Base-by-base conservation (phyloP, 2,797 vertebrate species). In the Xerus rutilus region DNA sequence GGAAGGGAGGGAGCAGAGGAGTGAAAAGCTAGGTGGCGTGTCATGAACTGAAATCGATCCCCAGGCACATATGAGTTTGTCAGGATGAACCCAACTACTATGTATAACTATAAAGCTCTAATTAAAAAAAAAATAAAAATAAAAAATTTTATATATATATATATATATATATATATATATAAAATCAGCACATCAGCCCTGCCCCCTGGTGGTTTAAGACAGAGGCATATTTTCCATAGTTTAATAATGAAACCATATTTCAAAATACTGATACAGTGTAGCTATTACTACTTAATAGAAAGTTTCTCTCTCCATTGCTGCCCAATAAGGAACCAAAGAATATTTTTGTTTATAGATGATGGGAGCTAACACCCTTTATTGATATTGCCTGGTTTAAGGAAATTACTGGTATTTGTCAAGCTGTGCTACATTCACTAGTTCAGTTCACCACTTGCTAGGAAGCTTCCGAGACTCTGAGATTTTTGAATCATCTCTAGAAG, bases 151-250 rank as follows among this genome's bases (percentile, higher is more conserved):
- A 14, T 57, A 47, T 47, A 10, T 47, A 5, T 43, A 25, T 30
- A 21, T 67, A 21, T n/a, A 9, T 20, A 25, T n/a, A 14, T 43
- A n/a, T 65, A 67, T 18, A 57, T 57, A 57, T 21, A 57, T 57
- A 57, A 1, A 57, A 57, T 57, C 54, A 82, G 45, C 76, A 81
- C 3, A 57, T 28, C 95, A 90, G 88, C 25, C 12, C 96, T 96
- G 97, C 94, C 96, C 95, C 72, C 96, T 93, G 85, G 95, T 96
- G 97, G 96, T 84, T 49, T 70, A 81, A 95, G 15, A 76, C 23
- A 64, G 39, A n/a, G 21, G n/a, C 39, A 35, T 49, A 74, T 79
- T 74, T 47, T 62, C 39, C 12, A 25, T 39, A 74, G n/a, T 89
- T 91, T 45, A 91, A 45, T 54, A 90, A 79, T 92, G 54, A 92